These are phyloP conservation scores for Aromia moschata DNA, from an alignment of 2,888 invertebrate genomes.

Conservation along the genomic window DNA sequence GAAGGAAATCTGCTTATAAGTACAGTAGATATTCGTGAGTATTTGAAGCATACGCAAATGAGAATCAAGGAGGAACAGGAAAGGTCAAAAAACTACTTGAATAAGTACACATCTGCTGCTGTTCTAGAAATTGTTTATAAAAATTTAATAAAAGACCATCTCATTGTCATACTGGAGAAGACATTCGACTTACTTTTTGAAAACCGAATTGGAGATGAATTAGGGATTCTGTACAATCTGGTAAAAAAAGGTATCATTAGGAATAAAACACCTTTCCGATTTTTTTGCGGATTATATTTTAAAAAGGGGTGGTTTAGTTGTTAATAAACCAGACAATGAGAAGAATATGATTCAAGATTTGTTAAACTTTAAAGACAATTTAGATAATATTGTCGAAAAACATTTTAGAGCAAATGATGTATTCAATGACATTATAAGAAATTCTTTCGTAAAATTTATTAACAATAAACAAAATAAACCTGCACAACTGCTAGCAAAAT, in stretches of 20 bases:
- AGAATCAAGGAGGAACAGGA: slow-evolving; percentile 91
- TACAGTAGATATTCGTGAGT: slow-evolving; percentile 87
- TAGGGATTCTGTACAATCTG: slow-evolving; percentile 86
- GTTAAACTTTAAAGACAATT: slow-evolving; percentile 93
- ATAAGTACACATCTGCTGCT: slow-evolving; percentile 86
- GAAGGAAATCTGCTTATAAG: slow-evolving; percentile 91
- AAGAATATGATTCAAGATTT: slow-evolving; percentile 92
- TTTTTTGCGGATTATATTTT: slow-evolving; percentile 93
- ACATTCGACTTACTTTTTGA: slow-evolving; percentile 88
- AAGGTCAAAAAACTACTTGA: slow-evolving; percentile 80
- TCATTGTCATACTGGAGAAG: slow-evolving; percentile 85
- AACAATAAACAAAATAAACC: slow-evolving; percentile 97
- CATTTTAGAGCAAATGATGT: slow-evolving; percentile 88
- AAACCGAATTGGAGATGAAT: slow-evolving; percentile 76
- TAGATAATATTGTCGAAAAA: slow-evolving; percentile 86
- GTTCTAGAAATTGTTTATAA: slow-evolving; percentile 88
- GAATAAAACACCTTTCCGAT: slow-evolving; percentile 82
- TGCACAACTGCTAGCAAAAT: slow-evolving; percentile 97
- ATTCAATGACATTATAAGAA: slow-evolving; percentile 89
- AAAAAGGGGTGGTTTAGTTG: slow-evolving; percentile 91
- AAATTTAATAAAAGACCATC: slow-evolving; percentile 88
- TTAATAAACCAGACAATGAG: slow-evolving; percentile 88
- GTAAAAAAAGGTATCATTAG: slow-evolving; percentile 88
- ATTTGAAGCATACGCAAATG: slow-evolving; percentile 75
- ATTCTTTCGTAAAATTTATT: slow-evolving; percentile 95